Percentiles rank a stretch among this genome's conserved stretches.
These are phyloP conservation scores for Metallyticus violacea DNA, from an alignment of 2,888 invertebrate species.

Conservation along the genomic window DNA sequence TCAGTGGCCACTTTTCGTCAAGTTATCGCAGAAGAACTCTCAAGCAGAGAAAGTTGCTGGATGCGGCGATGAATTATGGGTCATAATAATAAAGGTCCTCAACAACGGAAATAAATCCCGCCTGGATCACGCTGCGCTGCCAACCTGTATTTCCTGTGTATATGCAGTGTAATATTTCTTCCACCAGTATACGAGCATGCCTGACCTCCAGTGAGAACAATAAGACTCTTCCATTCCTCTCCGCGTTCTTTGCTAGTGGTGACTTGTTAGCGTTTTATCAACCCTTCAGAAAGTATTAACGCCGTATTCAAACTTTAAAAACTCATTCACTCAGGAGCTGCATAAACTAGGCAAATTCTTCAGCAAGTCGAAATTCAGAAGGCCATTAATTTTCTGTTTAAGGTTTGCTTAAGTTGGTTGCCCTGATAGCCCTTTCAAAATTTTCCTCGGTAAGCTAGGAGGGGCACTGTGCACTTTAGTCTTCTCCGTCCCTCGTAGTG, in stretches of 20 bases:
- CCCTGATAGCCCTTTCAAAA: too few relatives aligned
- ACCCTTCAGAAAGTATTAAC: too few relatives aligned
- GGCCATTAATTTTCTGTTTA: too few relatives aligned
- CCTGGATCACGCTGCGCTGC: background rate
- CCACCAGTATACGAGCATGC: background rate
- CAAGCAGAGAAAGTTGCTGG: background rate
- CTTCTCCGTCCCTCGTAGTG: too few relatives aligned
- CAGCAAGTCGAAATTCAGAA: too few relatives aligned
- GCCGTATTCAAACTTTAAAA: too few relatives aligned
- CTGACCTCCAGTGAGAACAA: background rate
- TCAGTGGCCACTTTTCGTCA: background rate
- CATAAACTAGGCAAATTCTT: too few relatives aligned
- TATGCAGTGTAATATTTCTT: background rate
- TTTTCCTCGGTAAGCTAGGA: too few relatives aligned
- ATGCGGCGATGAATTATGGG: background rate
- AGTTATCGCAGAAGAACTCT: background rate
- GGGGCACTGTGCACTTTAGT: too few relatives aligned
- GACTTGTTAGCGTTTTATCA: too few relatives aligned
- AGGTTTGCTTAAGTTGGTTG: too few relatives aligned
- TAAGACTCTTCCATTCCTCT: background rate
- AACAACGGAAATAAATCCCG: background rate
- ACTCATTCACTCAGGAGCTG: too few relatives aligned
- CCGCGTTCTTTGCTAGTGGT: background rate
- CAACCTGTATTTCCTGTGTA: background rate
- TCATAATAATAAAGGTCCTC: background rate